phyloP scores from a whole-genome alignment of 1,140 invertebrate species.

The Zaprionus gabonicus region DNA sequence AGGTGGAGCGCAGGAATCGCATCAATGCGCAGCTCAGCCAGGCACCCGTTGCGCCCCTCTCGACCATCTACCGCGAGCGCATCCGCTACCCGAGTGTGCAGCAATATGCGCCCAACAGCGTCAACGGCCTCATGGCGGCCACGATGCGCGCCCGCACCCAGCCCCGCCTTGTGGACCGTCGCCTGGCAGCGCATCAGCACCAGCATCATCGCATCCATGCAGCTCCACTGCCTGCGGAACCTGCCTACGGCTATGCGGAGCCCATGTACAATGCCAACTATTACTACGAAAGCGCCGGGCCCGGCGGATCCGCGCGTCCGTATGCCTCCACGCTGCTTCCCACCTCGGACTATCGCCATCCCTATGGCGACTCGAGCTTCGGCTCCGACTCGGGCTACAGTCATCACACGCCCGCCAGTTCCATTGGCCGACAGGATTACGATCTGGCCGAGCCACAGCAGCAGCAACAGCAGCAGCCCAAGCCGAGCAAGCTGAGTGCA shows the following conservation, averaged over 20 bases:
- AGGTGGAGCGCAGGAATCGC: constrained; percentile 80
- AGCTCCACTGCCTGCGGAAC: constrained; percentile 60
- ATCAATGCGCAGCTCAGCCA: constrained; percentile 81
- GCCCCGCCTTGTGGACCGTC: constrained; percentile 86
- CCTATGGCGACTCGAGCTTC: constrained; percentile 86
- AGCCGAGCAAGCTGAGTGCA: constrained; percentile 67
- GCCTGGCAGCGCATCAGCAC: constrained; percentile 78
- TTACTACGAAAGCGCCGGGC: constrained; percentile 87
- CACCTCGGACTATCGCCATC: constrained; percentile 66
- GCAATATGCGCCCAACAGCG: constrained; percentile 67
- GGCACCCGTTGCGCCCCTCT: constrained; percentile 48
- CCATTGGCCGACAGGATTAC: constrained; percentile 76
- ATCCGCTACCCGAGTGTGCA: constrained; percentile 66
- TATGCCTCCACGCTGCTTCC: constrained; percentile 65
- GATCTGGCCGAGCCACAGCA: constrained; percentile 63
- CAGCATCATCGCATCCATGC: constrained; percentile 72
- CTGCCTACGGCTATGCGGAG: constrained; percentile 78
- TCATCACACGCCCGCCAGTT: constrained; percentile 87
- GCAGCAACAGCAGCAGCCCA: constrained; percentile 36
- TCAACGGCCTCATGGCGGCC: constrained; percentile 59
- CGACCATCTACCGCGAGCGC: constrained; percentile 80
- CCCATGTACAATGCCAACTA: constrained; percentile 88
- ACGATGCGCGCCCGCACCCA: constrained; percentile 84
- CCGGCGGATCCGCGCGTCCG: constrained; percentile 41
- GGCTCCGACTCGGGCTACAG: constrained; percentile 89